Conservation (phyloP, 2,113 vertebrate genomes). For the Rhea pennata region DNA sequence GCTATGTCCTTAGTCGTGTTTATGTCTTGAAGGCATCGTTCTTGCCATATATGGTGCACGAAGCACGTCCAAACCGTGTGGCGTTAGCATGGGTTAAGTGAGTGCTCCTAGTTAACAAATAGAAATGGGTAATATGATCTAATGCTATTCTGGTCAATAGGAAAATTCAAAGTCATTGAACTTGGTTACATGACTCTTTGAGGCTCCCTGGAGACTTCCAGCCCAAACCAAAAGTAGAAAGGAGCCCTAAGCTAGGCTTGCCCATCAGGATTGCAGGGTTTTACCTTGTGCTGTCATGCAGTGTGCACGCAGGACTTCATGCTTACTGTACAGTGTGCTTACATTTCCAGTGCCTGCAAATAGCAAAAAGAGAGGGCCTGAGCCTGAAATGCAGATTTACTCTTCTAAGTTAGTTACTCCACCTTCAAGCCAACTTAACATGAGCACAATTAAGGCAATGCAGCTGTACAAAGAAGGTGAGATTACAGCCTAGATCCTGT, state of each 20-base stretch:
- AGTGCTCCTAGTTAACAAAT: not conserved
- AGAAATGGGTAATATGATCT: slow-evolving; percentile 49
- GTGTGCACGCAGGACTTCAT: not conserved
- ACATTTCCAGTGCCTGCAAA: not conserved
- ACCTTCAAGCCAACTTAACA: not conserved
- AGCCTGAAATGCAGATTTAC: not conserved
- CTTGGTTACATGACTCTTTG: slow-evolving; percentile 1
- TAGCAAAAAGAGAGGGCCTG: not conserved
- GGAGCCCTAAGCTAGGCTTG: not conserved
- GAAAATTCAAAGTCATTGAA: slow-evolving; percentile 35
- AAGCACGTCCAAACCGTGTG: not conserved
- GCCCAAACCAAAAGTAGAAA: not conserved
- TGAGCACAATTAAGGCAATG: not conserved
- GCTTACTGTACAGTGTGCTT: not conserved
- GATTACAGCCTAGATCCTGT: not conserved
- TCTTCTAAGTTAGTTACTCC: not conserved
- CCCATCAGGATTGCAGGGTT: not conserved
- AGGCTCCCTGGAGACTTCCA: slow-evolving; percentile 45
- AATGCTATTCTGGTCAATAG: slow-evolving; percentile 61
- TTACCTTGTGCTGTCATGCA: not conserved
- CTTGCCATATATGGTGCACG: slow-evolving; percentile 59
- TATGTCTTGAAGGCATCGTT: not conserved
- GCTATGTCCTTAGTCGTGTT: not conserved
- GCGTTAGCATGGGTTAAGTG: not conserved
- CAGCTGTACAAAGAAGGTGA: not conserved